Percentiles rank a stretch among this genome's conserved stretches.
Conservation (phyloP, 1,140 invertebrate species). For the Planococcus citri region DNA sequence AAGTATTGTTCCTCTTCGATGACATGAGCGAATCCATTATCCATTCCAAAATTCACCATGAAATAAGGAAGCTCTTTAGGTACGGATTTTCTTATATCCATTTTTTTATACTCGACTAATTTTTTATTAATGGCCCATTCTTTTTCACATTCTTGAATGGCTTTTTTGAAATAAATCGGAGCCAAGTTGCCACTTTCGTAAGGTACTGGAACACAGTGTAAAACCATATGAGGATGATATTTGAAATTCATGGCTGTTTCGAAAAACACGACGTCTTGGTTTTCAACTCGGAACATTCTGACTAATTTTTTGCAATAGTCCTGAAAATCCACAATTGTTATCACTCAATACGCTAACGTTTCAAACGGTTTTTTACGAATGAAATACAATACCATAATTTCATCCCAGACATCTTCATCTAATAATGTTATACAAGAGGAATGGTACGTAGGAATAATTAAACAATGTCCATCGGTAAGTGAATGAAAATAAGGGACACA, state of each 20-base stretch:
- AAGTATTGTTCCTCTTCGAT: slow-evolving; percentile 88
- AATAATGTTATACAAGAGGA: slow-evolving; percentile 57
- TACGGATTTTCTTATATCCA: slow-evolving; percentile 62
- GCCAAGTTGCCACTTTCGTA: slow-evolving; percentile 67
- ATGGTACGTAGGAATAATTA: slow-evolving; percentile 76
- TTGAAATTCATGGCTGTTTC: slow-evolving; percentile 67
- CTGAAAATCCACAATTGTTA: slow-evolving; percentile 34
- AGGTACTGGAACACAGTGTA: slow-evolving; percentile 80
- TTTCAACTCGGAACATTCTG: slow-evolving; percentile 56
- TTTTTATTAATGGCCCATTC: slow-evolving; percentile 95
- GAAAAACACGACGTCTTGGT: slow-evolving; percentile 80
- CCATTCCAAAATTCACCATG: slow-evolving; percentile 79
- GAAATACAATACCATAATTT: slow-evolving; percentile 52
- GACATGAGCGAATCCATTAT: slow-evolving; percentile 86
- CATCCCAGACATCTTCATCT: slow-evolving; percentile 88
- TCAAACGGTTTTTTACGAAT: no score
- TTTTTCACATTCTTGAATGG: slow-evolving; percentile 80
- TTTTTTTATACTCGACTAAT: slow-evolving; percentile 65
- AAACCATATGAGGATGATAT: slow-evolving; percentile 66
- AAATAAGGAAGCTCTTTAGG: slow-evolving; percentile 94
- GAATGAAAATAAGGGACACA: slow-evolving; percentile 64
- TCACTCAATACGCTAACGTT: background rate
- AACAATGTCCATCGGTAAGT: slow-evolving; percentile 74
- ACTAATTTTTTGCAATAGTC: slow-evolving; percentile 59
- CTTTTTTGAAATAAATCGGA: slow-evolving; percentile 93